A percentile compares a stretch with the other conserved stretches of the same genome.
Evolutionary conservation across 2,888 invertebrate species (phyloP).

Genomic region (Caenorhabditis parvicauda): DNA sequence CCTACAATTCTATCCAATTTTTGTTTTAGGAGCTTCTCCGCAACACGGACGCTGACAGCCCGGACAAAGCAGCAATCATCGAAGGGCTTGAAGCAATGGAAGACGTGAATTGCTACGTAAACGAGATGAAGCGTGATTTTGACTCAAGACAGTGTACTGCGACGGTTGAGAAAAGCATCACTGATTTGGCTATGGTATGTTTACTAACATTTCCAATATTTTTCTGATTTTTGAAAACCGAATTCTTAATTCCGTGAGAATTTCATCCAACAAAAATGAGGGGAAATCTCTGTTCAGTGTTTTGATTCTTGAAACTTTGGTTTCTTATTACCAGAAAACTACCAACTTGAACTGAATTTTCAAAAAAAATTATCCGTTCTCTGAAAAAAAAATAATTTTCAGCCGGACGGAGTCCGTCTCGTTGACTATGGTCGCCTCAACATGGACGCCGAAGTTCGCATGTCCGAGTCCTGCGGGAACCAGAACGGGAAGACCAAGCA

Average conservation of each 20-base stretch:
- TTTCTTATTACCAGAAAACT: too few relatives aligned
- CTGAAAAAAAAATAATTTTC: too few relatives aligned
- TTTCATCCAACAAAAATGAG: not conserved
- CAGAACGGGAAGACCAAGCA: constrained; percentile 42
- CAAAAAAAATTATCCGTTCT: too few relatives aligned
- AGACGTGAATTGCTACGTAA: constrained; percentile 74
- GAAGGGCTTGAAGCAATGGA: constrained; percentile 70
- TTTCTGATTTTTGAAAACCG: too few relatives aligned
- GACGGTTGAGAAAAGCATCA: constrained; percentile 77
- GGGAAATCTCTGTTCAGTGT: too few relatives aligned
- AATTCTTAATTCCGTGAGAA: not conserved
- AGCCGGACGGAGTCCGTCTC: constrained; percentile 77
- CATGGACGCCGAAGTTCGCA: constrained; percentile 79
- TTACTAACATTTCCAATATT: not conserved
- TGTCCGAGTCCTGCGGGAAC: constrained; percentile 27
- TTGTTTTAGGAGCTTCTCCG: constrained; percentile 65
- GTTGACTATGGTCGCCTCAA: constrained; percentile 86
- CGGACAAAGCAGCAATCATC: constrained; percentile 80
- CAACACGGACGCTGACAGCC: constrained; percentile 70
- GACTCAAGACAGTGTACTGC: constrained; percentile 85
- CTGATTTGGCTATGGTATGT: constrained; percentile 61
- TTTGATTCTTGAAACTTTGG: too few relatives aligned
- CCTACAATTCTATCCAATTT: too few relatives aligned
- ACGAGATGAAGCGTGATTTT: constrained; percentile 93
- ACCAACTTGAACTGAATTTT: too few relatives aligned